Evolutionary conservation across 2,113 vertebrate genomes (phyloP).

Genomic region (Anarhynchus alexandrinus): DNA sequence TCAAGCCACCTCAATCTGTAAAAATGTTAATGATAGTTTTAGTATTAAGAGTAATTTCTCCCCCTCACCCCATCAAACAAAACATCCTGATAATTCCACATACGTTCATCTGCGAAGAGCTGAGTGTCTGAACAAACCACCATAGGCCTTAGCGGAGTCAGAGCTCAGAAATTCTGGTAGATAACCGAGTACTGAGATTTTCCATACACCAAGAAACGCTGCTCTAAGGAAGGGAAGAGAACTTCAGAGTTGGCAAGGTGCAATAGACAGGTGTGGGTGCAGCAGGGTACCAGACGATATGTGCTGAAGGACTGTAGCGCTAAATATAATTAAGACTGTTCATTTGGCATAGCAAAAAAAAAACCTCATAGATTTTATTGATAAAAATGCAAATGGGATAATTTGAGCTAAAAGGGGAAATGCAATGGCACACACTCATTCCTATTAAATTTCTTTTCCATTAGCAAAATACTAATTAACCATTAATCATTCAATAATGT

Average conservation of each 20-base stretch:
- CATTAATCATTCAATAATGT: constrained; percentile 37
- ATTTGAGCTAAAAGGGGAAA: constrained; percentile 11
- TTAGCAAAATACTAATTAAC: constrained; percentile 52
- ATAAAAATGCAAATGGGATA: constrained; percentile 49
- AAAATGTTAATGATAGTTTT: constrained; percentile 44
- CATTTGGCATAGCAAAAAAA: neutral
- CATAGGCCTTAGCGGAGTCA: constrained; percentile 39
- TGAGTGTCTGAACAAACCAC: constrained; percentile 48
- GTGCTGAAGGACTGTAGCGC: neutral
- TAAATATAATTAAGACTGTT: constrained; percentile 4
- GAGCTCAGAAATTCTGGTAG: neutral
- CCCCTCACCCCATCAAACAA: constrained; percentile 14
- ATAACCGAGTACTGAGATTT: constrained; percentile 18
- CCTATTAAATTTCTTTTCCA: constrained; percentile 46
- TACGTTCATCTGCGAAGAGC: constrained; percentile 14
- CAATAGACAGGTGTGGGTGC: neutral
- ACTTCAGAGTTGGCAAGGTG: constrained; percentile 10
- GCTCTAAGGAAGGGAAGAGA: constrained; percentile 18
- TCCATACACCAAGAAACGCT: constrained; percentile 15
- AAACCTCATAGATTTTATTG: constrained; percentile 7
- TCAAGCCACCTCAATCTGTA: constrained; percentile 38
- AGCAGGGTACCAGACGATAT: neutral
- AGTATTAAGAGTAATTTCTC: constrained; percentile 42
- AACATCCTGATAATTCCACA: constrained; percentile 55
- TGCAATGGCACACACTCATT: neutral